Base-by-base conservation (phyloP, 1,140 invertebrate genomes). In the Dendroctonus valens region DNA sequence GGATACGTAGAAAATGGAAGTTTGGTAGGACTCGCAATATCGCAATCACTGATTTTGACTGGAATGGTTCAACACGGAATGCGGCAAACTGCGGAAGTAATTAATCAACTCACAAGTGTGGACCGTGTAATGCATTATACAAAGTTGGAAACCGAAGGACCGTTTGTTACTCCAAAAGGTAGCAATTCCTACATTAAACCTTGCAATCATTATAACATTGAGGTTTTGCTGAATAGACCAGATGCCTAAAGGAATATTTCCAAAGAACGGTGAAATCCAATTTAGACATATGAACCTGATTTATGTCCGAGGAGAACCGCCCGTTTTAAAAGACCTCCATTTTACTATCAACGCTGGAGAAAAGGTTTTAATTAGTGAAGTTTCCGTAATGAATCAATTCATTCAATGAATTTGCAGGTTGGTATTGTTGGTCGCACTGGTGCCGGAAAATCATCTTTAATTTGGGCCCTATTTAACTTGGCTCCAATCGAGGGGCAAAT, bases 21-120 rank as follows among this genome's bases (percentile, higher is more conserved):
- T 44, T 84, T 89, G 70, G 89, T 91, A 50, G 91, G 91, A 4
- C 73, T 94, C 69, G 89, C 89, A n/a, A 87, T 94, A 69, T 90
- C 90, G 1, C 91, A 92, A 73, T 88, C 89, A n/a, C 83, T 93
- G 74, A 86, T 89, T 55, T 80, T 96, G 39, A 92, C 89, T 58
- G 91, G 91, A 9, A 90, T 93, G 87, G 83, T 95, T 61, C 92
- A 95, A 76, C 89, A 90, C 80, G 91, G 91, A 8, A 88, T 95
- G 59, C 83, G 91, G 52, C 91, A 94, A 77, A 85, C 87, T 9
- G 88, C 91, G 0, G 92, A 95, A 78, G 87, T 91, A 2, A 84
- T 95, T 70, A 90, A 89, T 61, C 86, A 93, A 75, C 91, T 95
- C 86, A 92, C 91, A 0, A 89, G 90, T 40, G 90, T 93, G 0